Percentiles rank a stretch among this genome's conserved stretches.
Conservation (phyloP, 2,113 vertebrate genomes). For the Oryctolagus cuniculus region mOryCun1.1 NC_091432.1:147874501-147875000, state of each 20-base stretch:
- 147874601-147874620: conserved; percentile 59
- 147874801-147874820: not conserved
- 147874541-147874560: not conserved
- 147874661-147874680: not conserved
- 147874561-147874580: conserved; percentile 9
- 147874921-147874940: too few relatives aligned
- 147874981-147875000: too few relatives aligned
- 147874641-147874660: conserved; percentile 48
- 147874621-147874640: conserved; percentile 53
- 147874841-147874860: too few relatives aligned
- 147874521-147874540: not conserved
- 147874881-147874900: too few relatives aligned
- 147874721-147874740: not conserved
- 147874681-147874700: not conserved
- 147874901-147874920: too few relatives aligned
- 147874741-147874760: not conserved
- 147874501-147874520: conserved; percentile 38
- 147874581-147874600: conserved; percentile 33
- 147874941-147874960: too few relatives aligned
- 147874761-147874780: conserved; percentile 4
- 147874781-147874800: not conserved
- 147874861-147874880: too few relatives aligned
- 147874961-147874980: too few relatives aligned
- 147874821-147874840: too few relatives aligned
- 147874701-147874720: conserved; percentile 6